A percentile compares a stretch with the other conserved stretches of the same genome.
These are phyloP conservation scores for Actinia tenebrosa DNA, from an alignment of 64 coral and sea anemone genomes.

Conservation along the genomic window DNA sequence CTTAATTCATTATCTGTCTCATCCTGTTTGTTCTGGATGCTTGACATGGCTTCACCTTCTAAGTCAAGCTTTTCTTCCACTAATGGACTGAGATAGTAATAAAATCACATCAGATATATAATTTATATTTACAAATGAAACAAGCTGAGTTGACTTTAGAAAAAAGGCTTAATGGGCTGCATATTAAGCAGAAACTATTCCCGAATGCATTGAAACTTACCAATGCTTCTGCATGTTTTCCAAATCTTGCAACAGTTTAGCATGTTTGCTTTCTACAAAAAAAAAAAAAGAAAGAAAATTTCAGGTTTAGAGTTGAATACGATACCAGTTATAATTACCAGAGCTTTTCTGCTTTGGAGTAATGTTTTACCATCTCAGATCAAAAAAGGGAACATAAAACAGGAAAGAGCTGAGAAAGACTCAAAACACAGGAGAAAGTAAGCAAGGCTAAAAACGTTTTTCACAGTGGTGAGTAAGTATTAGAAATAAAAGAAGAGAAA, in stretches of 20 bases:
- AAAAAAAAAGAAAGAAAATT: background rate
- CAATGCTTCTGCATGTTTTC: constrained; percentile 89
- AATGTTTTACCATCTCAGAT: too few species aligned
- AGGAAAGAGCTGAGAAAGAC: too few species aligned
- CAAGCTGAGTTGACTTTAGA: too few species aligned
- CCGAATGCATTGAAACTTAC: constrained; percentile 19
- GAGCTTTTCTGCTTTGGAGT: too few species aligned
- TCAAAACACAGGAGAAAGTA: too few species aligned
- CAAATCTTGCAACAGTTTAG: constrained; percentile 81
- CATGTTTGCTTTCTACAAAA: constrained; percentile 65
- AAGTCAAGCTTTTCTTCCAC: constrained; percentile 95
- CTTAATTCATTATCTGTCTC: constrained; percentile 83
- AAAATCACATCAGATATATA: background rate
- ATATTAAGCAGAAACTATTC: background rate
- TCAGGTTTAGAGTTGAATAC: too few species aligned
- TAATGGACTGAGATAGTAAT: constrained; percentile 57
- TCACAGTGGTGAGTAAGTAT: too few species aligned
- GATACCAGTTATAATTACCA: too few species aligned
- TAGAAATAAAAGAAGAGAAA: too few species aligned
- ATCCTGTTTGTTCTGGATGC: constrained; percentile 94
- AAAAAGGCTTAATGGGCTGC: too few species aligned
- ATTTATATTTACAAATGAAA: background rate
- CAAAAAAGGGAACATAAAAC: too few species aligned
- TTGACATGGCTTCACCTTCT: constrained; percentile 96
- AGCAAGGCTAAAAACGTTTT: too few species aligned